Conservation (phyloP, 2,113 vertebrate species). For the Melanerpes formicivorus region DNA sequence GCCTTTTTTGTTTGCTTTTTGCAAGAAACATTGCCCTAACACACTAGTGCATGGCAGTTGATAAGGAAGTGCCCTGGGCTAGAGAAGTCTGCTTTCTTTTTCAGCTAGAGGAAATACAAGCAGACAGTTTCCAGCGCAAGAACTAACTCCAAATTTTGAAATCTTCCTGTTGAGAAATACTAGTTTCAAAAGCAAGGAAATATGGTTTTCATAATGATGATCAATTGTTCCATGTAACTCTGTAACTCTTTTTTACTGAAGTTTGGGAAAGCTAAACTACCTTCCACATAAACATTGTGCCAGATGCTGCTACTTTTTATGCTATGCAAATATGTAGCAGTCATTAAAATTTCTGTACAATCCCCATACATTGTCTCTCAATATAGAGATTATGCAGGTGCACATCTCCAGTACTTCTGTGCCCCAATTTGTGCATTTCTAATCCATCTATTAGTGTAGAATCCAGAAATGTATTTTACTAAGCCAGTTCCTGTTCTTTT, state of each 20-base stretch:
- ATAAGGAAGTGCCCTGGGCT: not conserved
- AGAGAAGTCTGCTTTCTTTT: not conserved
- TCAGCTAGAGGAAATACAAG: conserved; percentile 4
- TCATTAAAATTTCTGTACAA: not conserved
- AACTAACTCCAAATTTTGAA: conserved; percentile 15
- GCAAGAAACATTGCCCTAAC: not conserved
- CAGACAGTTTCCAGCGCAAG: not conserved
- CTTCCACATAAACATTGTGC: not conserved
- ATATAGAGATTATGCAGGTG: not conserved
- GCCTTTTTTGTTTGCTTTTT: not conserved
- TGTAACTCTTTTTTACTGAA: not conserved
- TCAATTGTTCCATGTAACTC: not conserved
- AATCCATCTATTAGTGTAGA: not conserved
- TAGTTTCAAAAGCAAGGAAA: not conserved
- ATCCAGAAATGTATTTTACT: conserved; percentile 5
- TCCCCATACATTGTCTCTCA: not conserved
- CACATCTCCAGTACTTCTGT: not conserved
- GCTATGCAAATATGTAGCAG: not conserved
- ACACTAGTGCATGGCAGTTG: not conserved
- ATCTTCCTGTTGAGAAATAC: conserved; percentile 27
- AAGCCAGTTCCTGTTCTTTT: not conserved
- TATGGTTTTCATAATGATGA: not conserved
- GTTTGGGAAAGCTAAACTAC: not conserved
- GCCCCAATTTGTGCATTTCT: not conserved
- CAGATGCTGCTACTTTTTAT: not conserved